A percentile compares a stretch with the other conserved stretches of the same genome.
These are phyloP conservation scores for Aromia moschata DNA, from an alignment of 2,888 invertebrate species.

Conservation along the genomic window DNA sequence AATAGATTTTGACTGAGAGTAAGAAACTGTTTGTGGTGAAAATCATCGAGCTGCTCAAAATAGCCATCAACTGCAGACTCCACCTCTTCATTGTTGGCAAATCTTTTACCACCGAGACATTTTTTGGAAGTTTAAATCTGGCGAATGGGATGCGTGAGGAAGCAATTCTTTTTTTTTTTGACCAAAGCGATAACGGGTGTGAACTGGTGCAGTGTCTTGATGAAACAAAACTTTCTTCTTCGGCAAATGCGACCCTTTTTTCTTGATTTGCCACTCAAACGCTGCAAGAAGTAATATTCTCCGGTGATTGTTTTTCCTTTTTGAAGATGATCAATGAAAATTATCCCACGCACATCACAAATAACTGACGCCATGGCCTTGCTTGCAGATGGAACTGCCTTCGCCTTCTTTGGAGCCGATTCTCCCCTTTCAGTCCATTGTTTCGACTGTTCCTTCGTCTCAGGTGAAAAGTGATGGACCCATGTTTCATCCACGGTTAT, in stretches of 20 bases:
- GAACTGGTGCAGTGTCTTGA: background rate
- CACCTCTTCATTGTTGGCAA: conserved; percentile 36
- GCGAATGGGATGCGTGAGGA: background rate
- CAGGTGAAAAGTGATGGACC: conserved; percentile 33
- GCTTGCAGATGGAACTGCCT: conserved; percentile 24
- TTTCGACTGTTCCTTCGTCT: conserved; percentile 42
- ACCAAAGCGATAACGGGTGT: background rate
- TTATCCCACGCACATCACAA: conserved; percentile 13
- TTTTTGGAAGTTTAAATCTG: conserved; percentile 10
- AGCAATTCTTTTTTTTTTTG: background rate
- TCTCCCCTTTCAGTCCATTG: conserved; percentile 44
- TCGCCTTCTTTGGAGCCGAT: conserved; percentile 44
- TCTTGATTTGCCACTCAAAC: background rate
- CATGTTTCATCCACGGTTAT: conserved; percentile 48
- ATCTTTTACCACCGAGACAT: conserved; percentile 37
- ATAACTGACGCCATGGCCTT: conserved; percentile 37
- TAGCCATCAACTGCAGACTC: conserved; percentile 1
- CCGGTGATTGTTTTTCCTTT: conserved; percentile 25
- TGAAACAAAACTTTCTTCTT: background rate
- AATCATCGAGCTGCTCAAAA: background rate
- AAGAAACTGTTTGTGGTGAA: background rate
- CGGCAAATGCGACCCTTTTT: background rate
- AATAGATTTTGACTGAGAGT: too few relatives aligned
- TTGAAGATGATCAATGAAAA: conserved; percentile 27
- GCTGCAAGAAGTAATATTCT: conserved; percentile 21